Evolutionary conservation across 35 echinoderm and acorn worm species (phyloP).

Genomic region (Strongylocentrotus purpuratus): DNA sequence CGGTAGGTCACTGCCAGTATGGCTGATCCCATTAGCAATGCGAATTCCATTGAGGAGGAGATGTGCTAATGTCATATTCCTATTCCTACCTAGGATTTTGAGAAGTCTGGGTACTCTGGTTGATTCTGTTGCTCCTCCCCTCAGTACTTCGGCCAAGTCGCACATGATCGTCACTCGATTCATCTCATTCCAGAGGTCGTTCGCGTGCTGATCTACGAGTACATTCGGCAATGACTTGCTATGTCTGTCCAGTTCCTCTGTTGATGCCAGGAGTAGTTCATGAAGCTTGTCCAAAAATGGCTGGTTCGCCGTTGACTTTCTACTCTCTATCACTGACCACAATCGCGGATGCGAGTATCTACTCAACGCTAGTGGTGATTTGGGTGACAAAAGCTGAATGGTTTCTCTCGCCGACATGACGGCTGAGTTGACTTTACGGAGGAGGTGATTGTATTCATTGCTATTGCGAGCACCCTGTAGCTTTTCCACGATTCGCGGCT

Average conservation of each 20-base stretch:
- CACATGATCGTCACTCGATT: neutral
- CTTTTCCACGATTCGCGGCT: neutral
- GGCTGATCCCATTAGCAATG: neutral
- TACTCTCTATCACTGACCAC: neutral
- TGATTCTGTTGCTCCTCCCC: neutral
- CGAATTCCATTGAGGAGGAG: neutral
- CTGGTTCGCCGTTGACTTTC: neutral
- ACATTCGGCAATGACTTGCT: neutral
- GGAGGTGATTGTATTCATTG: neutral
- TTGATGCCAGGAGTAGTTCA: neutral
- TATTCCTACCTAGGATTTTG: neutral
- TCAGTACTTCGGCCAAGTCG: neutral
- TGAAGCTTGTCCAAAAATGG: neutral
- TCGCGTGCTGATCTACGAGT: neutral
- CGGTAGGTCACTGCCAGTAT: neutral
- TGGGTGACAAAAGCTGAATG: neutral
- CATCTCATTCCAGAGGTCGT: neutral
- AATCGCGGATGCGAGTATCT: neutral
- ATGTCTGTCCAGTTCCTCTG: neutral
- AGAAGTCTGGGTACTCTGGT: neutral
- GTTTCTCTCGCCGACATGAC: neutral
- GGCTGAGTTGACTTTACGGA: neutral
- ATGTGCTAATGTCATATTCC: neutral
- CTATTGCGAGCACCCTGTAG: neutral
- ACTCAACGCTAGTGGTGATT: neutral